Evolutionary conservation across 2,888 invertebrate genomes (phyloP).

Genomic region (Hyposoter didymator): DNA sequence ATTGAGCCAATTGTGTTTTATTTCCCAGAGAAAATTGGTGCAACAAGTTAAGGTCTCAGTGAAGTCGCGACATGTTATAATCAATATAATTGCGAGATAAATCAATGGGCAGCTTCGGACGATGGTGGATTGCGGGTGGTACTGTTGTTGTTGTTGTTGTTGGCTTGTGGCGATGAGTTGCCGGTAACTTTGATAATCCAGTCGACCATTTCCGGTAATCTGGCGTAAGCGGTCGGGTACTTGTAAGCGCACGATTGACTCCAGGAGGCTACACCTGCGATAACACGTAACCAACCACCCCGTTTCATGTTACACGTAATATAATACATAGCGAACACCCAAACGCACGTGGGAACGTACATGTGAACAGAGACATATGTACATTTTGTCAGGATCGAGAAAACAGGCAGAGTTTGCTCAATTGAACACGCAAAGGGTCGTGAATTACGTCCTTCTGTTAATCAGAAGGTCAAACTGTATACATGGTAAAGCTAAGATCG

Average conservation of each 20-base stretch:
- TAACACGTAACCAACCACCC: constrained; percentile 47
- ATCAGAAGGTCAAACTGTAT: neutral
- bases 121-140: neutral
- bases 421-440: neutral
- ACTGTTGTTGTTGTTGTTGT: neutral
- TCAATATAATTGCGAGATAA: neutral
- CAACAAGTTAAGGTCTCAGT: neutral
- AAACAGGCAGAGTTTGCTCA: neutral
- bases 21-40: neutral
- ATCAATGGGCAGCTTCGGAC: neutral
- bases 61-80: neutral
- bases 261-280: constrained; percentile 76
- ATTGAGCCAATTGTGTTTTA: neutral
- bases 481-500: constrained; percentile 27
- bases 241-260: constrained; percentile 73
- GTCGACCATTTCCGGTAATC: constrained; percentile 70
- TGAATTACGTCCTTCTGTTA: constrained; percentile 13
- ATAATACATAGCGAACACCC: constrained; percentile 1
- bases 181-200: constrained; percentile 74
- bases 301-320: constrained; percentile 11
- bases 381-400: neutral
- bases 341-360: neutral
- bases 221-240: constrained; percentile 75
- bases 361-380: neutral
- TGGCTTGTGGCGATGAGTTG: constrained; percentile 42